A percentile compares a stretch with the other conserved stretches of the same genome.
phyloP scores from a whole-genome alignment of 2,888 invertebrate genomes.

The Pyralis farinalis region DNA sequence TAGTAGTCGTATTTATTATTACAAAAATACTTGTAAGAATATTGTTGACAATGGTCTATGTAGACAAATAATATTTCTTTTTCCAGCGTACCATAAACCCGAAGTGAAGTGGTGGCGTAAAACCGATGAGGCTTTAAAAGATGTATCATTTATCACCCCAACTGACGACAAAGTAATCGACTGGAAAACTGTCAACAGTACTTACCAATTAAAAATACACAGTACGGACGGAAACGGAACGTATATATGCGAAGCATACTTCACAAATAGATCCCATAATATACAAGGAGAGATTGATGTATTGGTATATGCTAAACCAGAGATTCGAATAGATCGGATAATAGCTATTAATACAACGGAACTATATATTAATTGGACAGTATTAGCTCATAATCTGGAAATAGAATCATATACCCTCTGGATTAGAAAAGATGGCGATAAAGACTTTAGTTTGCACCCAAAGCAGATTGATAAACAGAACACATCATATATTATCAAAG shows the following conservation, averaged over 20 bases:
- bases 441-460: conserved; percentile 21
- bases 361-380: conserved; percentile 92
- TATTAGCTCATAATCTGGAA: conserved; percentile 87
- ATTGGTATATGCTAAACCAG: conserved; percentile 85
- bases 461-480: conserved; percentile 82
- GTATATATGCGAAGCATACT: conserved; percentile 55
- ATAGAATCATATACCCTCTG: conserved; percentile 73
- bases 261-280: conserved; percentile 51
- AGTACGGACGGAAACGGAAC: conserved; percentile 86
- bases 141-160: no score
- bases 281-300: conserved; percentile 69
- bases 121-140: neutral
- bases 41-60: no score
- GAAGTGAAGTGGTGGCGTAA: conserved; percentile 50
- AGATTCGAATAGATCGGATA: conserved; percentile 85
- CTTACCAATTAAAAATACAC: conserved; percentile 65
- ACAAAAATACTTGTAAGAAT: no score
- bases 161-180: conserved; percentile 44
- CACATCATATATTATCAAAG: conserved; percentile 85
- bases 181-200: conserved; percentile 81
- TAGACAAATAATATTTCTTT: no score
- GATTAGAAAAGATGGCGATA: conserved; percentile 26
- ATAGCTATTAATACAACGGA: conserved; percentile 88
- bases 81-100: conserved; percentile 58
- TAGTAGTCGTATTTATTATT: no score